Evolutionary conservation across 23 tunicate species (phyloP).

Genomic region (Styela plicata): DNA sequence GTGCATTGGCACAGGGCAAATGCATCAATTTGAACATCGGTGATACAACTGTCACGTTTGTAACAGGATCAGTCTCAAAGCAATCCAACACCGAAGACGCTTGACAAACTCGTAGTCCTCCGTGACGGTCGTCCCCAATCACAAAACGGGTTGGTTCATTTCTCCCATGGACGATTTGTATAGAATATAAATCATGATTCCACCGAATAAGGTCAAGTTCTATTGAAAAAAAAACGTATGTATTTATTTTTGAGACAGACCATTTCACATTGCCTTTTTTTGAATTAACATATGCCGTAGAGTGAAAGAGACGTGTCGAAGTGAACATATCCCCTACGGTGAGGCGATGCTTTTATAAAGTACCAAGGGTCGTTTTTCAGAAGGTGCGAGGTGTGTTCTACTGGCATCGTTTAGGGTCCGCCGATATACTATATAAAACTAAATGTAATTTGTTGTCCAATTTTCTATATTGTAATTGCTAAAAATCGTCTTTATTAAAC

Average conservation of each 20-base stretch:
- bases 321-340: too few species aligned
- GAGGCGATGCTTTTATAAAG: too few species aligned
- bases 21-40: neutral
- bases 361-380: too few species aligned
- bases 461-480: too few species aligned
- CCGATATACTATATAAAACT: too few species aligned
- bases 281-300: too few species aligned
- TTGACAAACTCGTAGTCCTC: neutral
- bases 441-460: too few species aligned
- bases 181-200: neutral
- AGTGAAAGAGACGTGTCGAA: too few species aligned
- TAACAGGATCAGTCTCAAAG: neutral
- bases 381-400: too few species aligned
- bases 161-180: neutral
- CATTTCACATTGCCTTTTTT: too few species aligned
- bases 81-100: neutral
- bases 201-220: neutral
- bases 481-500: too few species aligned
- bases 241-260: neutral
- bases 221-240: neutral
- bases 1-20: neutral
- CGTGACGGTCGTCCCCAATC: neutral
- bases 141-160: neutral
- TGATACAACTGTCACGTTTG: neutral
- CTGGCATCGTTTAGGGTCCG: too few species aligned